Conservation (phyloP, 2,797 vertebrate species). For the Alectoris magna region DNA sequence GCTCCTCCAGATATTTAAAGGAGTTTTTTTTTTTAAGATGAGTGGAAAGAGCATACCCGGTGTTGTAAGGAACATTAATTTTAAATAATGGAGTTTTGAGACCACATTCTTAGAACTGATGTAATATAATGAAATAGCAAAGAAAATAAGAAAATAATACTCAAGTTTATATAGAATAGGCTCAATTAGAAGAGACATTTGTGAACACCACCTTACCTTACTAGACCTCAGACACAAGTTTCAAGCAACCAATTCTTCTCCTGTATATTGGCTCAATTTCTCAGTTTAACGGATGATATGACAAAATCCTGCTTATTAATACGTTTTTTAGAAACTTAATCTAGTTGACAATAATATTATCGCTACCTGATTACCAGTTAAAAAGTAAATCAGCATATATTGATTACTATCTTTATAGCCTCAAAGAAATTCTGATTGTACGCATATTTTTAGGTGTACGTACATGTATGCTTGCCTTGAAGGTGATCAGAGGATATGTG, state of each 20-base stretch:
- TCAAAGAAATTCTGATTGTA: not conserved
- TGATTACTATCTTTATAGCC: not conserved
- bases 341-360: not conserved
- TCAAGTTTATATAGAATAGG: not conserved
- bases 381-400: not conserved
- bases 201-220: constrained; percentile 10
- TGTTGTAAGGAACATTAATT: constrained; percentile 62
- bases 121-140: constrained; percentile 46
- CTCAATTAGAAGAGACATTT: constrained; percentile 37
- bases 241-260: not conserved
- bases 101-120: constrained; percentile 55
- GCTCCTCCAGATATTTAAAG: constrained; percentile 64
- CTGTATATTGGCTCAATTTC: not conserved
- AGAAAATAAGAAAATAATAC: constrained; percentile 9
- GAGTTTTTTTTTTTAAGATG: constrained; percentile 22
- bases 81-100: constrained; percentile 64
- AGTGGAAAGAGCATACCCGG: constrained; percentile 36
- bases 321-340: not conserved
- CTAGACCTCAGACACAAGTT: not conserved
- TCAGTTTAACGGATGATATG: not conserved
- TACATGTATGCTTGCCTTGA: not conserved
- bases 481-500: not conserved
- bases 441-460: not conserved
- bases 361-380: not conserved
- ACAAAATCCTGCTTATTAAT: not conserved